Conservation (phyloP, 1,140 invertebrate species). For the Bombus superbus region DNA sequence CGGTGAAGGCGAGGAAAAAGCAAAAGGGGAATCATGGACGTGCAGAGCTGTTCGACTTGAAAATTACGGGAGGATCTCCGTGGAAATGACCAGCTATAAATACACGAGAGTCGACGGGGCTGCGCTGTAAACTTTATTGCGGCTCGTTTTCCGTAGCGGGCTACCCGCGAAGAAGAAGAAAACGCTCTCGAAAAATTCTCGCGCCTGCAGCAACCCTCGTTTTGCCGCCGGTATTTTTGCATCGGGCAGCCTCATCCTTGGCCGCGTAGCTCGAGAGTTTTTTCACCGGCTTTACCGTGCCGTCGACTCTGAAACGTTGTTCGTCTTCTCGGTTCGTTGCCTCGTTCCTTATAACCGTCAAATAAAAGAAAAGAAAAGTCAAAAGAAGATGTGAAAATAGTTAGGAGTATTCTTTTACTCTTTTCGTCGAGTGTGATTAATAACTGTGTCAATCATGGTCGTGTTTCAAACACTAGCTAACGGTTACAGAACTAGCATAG, state of each 20-base stretch:
- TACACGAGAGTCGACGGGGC: constrained; percentile 26
- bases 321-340: not conserved
- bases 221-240: constrained; percentile 17
- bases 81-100: constrained; percentile 44
- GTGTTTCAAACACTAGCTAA: constrained; percentile 5
- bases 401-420: not conserved
- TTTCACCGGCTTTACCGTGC: not conserved
- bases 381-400: not conserved
- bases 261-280: not conserved
- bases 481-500: constrained; percentile 20
- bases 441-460: constrained; percentile 6
- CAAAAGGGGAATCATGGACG: not conserved
- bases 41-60: constrained; percentile 1
- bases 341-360: not conserved
- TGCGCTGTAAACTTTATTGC: constrained; percentile 46
- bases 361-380: not conserved
- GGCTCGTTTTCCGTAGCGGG: constrained; percentile 17
- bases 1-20: not conserved
- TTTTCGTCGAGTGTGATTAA: not conserved
- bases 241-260: not conserved
- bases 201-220: constrained; percentile 3
- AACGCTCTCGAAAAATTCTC: constrained; percentile 32
- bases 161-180: constrained; percentile 5
- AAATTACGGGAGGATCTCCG: constrained; percentile 35
- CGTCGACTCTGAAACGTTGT: not conserved